A percentile compares a stretch with the other conserved stretches of the same genome.
These are phyloP conservation scores for Cyaniris semiargus DNA, from an alignment of 2,888 invertebrate genomes.

Conservation along the genomic window DNA sequence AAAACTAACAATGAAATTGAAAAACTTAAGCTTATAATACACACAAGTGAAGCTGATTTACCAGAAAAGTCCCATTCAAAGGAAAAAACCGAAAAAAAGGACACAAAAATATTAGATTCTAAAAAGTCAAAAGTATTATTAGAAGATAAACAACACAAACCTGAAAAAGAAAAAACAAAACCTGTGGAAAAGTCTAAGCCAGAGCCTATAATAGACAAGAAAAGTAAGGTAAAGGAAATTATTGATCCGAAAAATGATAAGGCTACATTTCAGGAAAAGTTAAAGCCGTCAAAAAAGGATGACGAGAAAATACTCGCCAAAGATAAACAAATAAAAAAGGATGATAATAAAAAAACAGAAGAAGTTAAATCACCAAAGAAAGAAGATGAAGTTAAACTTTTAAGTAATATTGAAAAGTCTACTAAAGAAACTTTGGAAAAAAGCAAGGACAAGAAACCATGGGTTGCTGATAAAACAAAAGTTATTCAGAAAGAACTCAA, in stretches of 20 bases:
- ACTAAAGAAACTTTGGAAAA: constrained; percentile 20
- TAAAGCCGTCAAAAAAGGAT: constrained; percentile 18
- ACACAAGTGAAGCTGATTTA: not conserved
- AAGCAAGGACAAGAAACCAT: constrained; percentile 35
- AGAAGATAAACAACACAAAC: not conserved
- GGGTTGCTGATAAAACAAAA: constrained; percentile 24
- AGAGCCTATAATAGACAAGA: not conserved
- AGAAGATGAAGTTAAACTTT: constrained; percentile 32
- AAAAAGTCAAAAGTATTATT: not conserved
- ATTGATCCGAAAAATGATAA: not conserved
- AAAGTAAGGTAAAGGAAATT: not conserved
- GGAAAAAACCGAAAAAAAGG: not conserved
- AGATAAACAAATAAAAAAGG: constrained; percentile 34
- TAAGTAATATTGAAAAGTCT: constrained; percentile 27
- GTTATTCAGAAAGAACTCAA: not conserved
- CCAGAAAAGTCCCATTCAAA: not conserved
- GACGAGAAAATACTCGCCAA: constrained; percentile 16
- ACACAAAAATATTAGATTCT: not conserved
- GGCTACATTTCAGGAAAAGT: not conserved
- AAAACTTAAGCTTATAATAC: constrained; percentile 8
- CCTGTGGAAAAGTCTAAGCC: not conserved
- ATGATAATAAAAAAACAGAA: constrained; percentile 36
- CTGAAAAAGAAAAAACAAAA: not conserved
- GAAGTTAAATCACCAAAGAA: constrained; percentile 31
- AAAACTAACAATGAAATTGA: constrained; percentile 1